Conservation (phyloP, 1,140 invertebrate genomes). For the Capitella teleta region DNA sequence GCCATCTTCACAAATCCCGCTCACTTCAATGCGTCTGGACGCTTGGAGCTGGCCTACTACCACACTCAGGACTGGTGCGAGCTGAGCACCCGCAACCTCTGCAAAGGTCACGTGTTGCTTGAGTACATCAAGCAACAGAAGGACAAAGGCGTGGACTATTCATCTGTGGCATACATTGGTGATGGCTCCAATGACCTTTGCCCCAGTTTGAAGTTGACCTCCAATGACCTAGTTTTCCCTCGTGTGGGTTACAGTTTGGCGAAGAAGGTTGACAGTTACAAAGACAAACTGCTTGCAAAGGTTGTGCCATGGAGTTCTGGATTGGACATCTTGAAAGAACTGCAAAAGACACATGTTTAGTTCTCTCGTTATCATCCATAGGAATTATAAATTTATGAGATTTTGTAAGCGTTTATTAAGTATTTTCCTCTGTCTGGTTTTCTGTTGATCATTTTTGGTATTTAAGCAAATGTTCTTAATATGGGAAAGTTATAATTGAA, state of each 20-base stretch:
- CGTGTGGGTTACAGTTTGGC: constrained; percentile 45
- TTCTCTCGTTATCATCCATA: too few species aligned
- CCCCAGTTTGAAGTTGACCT: constrained; percentile 53
- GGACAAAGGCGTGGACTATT: constrained; percentile 46
- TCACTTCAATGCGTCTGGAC: constrained; percentile 49
- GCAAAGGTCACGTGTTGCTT: constrained; percentile 59
- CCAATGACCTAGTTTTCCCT: constrained; percentile 56
- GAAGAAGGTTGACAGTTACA: constrained; percentile 21
- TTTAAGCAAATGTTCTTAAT: too few species aligned
- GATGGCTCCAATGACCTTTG: constrained; percentile 72
- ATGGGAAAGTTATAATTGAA: too few species aligned
- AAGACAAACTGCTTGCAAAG: constrained; percentile 18
- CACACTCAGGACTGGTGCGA: constrained; percentile 60
- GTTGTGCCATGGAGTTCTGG: constrained; percentile 27
- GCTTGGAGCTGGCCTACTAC: constrained; percentile 54
- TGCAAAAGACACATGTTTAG: too few species aligned
- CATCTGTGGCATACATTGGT: constrained; percentile 56
- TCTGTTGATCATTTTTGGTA: too few species aligned
- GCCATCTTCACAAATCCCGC: constrained; percentile 68
- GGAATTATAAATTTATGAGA: too few species aligned
- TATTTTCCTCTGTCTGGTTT: too few species aligned
- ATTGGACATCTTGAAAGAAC: constrained; percentile 20
- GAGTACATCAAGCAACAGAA: constrained; percentile 49
- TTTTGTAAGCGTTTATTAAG: too few species aligned
- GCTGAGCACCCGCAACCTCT: constrained; percentile 61